Evolutionary conservation across 1,140 invertebrate species (phyloP), one percentile per base, ranked within the genome.

Genomic region (Rhyacophila brunnea): DNA sequence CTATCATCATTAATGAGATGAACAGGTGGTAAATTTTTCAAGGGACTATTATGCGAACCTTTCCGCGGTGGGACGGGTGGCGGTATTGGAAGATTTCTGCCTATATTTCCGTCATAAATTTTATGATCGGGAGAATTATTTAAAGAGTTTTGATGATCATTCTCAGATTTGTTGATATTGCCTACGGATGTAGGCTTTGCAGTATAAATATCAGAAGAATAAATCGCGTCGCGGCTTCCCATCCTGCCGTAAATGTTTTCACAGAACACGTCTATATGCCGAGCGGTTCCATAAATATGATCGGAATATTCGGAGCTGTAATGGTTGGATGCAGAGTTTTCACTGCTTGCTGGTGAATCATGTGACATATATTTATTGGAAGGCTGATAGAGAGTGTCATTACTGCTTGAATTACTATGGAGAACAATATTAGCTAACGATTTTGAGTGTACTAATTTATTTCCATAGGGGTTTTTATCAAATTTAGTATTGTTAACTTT

Each of bases 11-110:
- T 76, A 35, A 68, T 74, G 5, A 75, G 70, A 53, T 78, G 76
- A 6, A 77, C 76, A 9, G 74, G 74, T 47, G 77, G 76, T 64
- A 78, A 78, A 47, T 78, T 78, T 62, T 78, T 78, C 6, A 78
- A 57, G 0, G 76, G 71, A 57, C 71, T 68, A 59, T 77, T 73
- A 59, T 78, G 77, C n/a, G 75, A 68, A 70, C 73, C 72, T 54
- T 78, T 78, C 61, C 76, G 66, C 4, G 76, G 76, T 18, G 76
- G 76, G 15, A 78, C 76, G 1, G 76, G 76, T 43, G 76, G 76
- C 3, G 75, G 74, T 67, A 74, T 40, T n/a, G 69, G 49, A 71
- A 71, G 1, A 38, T 11, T 11, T 53, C 52, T 52, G 28, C n/a
- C 28, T 10, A 23, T 14, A 11, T 42, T 19, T n/a, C 14, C 23